Evolutionary conservation across 2,113 vertebrate genomes (phyloP), one percentile per base, ranked within the genome.

Genomic region (Cairina moschata): DNA sequence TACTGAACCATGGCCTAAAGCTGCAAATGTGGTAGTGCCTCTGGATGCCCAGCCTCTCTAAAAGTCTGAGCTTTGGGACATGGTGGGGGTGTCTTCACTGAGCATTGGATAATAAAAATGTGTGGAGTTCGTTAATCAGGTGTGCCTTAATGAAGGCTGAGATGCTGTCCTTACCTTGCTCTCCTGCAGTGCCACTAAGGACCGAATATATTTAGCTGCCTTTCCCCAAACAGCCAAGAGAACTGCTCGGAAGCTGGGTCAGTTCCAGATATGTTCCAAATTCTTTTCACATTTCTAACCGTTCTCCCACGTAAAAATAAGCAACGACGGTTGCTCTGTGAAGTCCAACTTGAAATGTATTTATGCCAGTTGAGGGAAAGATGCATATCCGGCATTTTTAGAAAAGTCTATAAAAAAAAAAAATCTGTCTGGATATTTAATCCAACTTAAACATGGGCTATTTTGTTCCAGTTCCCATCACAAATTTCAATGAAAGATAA

Each of bases 1-100:
- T 93, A 84, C 69, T 93, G 86, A 88, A 80, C 78, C 11, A 1
- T 52, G 76, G 68, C 88, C 88, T 92, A 46, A 58, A 93, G 83
- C 92, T 95, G 95, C 46, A 75, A 7, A 69, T 75, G 48, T 68
- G 52, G 54, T 77, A 48, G 71, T 62, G 54, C 55, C 23, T 91
- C 46, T 60, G 60, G 46, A 36, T 88, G 54, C 13, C 60, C 72
- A 84, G 38, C 32, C 63, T 32, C 63, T 90, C 29, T 79, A 0
- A 77, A 88, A 40, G 55, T 52, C 60, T 48, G 55, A 75, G 46
- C 38, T 81, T 86, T 88, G 56, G 67, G 52, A 88, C 48, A 26
- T 26, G 15, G 17, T 66, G 44, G 5, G 55, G 12, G 17, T 74
- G 40, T 56, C 59, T 82, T 95, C 48, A 72, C 10, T 55, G 50